Evolutionary conservation across 2,797 vertebrate species (phyloP).

Genomic region (Limosa lapponica): DNA sequence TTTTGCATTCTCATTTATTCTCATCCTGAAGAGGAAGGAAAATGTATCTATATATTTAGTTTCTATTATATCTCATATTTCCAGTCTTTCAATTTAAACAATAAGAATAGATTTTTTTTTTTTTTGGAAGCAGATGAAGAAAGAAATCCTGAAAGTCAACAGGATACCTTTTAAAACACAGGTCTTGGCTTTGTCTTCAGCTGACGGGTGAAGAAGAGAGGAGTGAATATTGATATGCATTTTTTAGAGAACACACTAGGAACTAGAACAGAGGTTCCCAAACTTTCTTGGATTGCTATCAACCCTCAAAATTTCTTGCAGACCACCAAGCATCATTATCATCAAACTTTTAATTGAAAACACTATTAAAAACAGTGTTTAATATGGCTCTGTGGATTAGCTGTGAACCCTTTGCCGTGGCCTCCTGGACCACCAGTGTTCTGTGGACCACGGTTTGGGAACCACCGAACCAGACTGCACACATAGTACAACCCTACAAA

Average conservation of each 20-base stretch:
- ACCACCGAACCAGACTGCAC: slow-evolving; percentile 40
- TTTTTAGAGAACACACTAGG: not conserved
- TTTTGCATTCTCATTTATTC: not conserved
- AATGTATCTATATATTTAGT: fast-evolving
- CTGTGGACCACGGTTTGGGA: not conserved
- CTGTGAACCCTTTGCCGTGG: not conserved
- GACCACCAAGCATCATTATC: slow-evolving; percentile 51
- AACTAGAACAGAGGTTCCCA: not conserved
- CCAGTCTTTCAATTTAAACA: not conserved
- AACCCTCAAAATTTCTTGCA: slow-evolving; percentile 42
- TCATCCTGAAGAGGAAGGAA: not conserved
- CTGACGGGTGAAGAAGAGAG: not conserved
- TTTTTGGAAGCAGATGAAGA: not conserved
- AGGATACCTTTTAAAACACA: not conserved
- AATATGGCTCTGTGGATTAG: slow-evolving; percentile 23
- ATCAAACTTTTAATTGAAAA: slow-evolving; percentile 64
- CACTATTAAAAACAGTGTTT: slow-evolving; percentile 56
- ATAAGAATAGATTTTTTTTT: not conserved
- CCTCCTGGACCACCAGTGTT: slow-evolving; percentile 64
- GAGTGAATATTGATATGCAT: fast-evolving
- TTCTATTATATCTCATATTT: not conserved
- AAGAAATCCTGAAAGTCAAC: not conserved
- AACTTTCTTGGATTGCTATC: slow-evolving; percentile 31
- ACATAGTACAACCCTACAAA: not conserved
- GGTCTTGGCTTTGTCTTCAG: not conserved